Evolutionary conservation across 2,888 invertebrate species (phyloP), one percentile per base, ranked within the genome.

Genomic region (Apoderus coryli): DNA sequence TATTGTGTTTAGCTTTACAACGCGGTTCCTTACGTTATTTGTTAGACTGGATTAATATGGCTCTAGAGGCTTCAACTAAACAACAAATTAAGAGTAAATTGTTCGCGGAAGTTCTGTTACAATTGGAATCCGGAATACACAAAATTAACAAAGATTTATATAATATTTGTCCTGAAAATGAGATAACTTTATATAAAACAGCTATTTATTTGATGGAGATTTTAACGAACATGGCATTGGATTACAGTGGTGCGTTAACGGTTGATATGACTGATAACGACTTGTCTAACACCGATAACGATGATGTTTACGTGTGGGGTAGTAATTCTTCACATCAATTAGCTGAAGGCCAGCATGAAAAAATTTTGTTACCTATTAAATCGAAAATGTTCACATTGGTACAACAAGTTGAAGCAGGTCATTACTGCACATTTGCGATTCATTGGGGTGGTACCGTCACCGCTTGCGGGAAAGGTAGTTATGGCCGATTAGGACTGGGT

Each of bases 241-340:
- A 62, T 40, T 58, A 55, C 40, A 53, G 54, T 27, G 27, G 26
- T 27, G 6, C n/a, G 9, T 6, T n/a, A n/a, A n/a, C n/a, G n/a
- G n/a, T n/a, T n/a, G n/a, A n/a, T n/a, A n/a, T n/a, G n/a, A n/a
- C n/a, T n/a, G n/a, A n/a, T n/a, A n/a, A n/a, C n/a, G n/a, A n/a
- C n/a, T n/a, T n/a, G n/a, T n/a, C n/a, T n/a, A n/a, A n/a, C n/a
- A n/a, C n/a, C n/a, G n/a, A n/a, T n/a, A n/a, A n/a, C n/a, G n/a
- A n/a, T n/a, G n/a, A 68, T 45, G 68, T 69, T 9, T 72, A 62
- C 49, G 67, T 71, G 11, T 73, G 72, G 70, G 73, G 72, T 3
- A 71, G 69, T 44, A 72, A 73, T 54, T 69, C 69, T 4, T 69
- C 69, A 4, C 67, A 68, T 49, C 73, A 72, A 45, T 50, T 72